A percentile compares a stretch with the other conserved stretches of the same genome.
phyloP scores from a whole-genome alignment of 2,797 vertebrate genomes.

The Capromys pilorides region DNA sequence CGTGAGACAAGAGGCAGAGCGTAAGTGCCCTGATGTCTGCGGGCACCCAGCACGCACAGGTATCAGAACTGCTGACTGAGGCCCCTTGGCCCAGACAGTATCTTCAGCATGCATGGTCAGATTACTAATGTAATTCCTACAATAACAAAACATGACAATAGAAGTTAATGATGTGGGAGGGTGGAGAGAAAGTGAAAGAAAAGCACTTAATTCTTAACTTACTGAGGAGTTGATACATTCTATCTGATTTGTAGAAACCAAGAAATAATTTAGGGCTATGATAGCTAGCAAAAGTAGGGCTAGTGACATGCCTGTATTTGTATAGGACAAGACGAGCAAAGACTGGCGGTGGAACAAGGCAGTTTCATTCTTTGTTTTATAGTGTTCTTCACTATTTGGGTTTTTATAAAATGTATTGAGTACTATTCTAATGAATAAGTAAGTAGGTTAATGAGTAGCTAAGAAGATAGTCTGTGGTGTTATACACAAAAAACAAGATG shows the following conservation, averaged over 20 bases:
- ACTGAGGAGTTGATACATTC: background rate
- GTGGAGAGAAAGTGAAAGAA: background rate
- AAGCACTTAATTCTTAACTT: background rate
- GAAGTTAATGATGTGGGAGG: background rate
- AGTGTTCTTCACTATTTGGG: background rate
- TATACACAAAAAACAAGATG: background rate
- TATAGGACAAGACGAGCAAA: background rate
- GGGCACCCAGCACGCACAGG: background rate
- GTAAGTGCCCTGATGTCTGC: background rate
- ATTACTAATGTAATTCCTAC: background rate
- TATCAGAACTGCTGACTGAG: background rate
- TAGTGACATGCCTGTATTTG: background rate
- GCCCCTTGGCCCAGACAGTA: background rate
- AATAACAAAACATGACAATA: background rate
- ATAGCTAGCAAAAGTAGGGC: background rate
- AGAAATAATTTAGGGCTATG: conserved; percentile 20
- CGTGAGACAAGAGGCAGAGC: background rate
- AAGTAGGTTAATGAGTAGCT: background rate
- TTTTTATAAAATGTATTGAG: background rate
- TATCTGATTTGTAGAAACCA: conserved; percentile 7
- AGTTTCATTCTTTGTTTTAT: background rate
- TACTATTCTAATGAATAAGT: background rate
- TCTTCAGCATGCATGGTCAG: background rate
- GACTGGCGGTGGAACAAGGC: background rate
- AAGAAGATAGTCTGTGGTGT: background rate